These are phyloP conservation scores for Leptinotarsa juncta DNA, from an alignment of 2,888 invertebrate species.

Conservation along the genomic window DNA sequence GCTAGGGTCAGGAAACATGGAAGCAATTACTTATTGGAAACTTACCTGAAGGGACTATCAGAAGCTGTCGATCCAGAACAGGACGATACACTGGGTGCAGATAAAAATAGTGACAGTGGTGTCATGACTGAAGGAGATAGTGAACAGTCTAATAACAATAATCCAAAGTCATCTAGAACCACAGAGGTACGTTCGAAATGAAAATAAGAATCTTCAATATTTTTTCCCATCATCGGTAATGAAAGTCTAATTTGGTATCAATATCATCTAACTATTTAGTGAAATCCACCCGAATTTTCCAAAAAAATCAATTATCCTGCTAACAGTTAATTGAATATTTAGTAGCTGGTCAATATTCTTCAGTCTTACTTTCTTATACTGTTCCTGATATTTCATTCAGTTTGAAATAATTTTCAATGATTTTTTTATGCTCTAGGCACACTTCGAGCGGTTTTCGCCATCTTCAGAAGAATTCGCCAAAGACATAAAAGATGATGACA, in stretches of 20 bases:
- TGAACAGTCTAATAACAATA: slow-evolving; percentile 61
- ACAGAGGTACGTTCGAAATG: slow-evolving; percentile 55
- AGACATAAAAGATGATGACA: slow-evolving; percentile 62
- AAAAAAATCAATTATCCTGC: too few species aligned
- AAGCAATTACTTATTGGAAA: slow-evolving; percentile 82
- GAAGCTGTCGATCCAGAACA: slow-evolving; percentile 65
- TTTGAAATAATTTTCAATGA: too few species aligned
- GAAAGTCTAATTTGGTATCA: too few species aligned
- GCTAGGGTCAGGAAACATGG: slow-evolving; percentile 80
- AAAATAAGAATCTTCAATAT: too few species aligned
- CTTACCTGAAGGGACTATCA: slow-evolving; percentile 75
- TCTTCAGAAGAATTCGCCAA: slow-evolving; percentile 63
- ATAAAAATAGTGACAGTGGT: slow-evolving; percentile 78
- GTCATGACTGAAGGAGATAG: slow-evolving; percentile 77
- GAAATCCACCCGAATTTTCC: too few species aligned
- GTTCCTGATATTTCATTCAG: too few species aligned
- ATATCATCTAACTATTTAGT: too few species aligned
- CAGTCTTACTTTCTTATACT: too few species aligned
- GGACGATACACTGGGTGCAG: slow-evolving; percentile 66
- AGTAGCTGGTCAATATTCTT: too few species aligned
- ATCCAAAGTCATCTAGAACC: slow-evolving; percentile 57
- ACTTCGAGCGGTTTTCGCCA: slow-evolving; percentile 62
- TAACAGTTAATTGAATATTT: too few species aligned
- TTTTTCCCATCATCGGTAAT: too few species aligned
- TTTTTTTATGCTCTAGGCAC: slow-evolving; percentile 49